These are phyloP conservation scores for Amphiprion percula DNA, from an alignment of 2,113 vertebrate species.

Conservation along the genomic window DNA sequence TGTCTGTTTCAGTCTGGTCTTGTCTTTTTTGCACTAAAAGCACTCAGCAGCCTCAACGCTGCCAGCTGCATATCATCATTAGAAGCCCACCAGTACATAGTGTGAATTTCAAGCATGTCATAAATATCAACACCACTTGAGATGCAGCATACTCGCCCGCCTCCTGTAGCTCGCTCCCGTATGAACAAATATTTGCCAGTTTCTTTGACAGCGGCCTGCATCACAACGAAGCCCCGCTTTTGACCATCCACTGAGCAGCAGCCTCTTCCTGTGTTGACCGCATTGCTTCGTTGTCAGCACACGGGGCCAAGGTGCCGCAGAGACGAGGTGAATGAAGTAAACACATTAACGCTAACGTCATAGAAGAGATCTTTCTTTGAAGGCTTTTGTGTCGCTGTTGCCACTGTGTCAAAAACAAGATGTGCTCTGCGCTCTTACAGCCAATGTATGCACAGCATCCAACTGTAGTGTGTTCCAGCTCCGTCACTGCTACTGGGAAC, in stretches of 20 bases:
- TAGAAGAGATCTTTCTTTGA: neutral
- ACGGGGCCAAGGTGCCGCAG: neutral
- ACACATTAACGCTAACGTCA: neutral
- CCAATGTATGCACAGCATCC: no score
- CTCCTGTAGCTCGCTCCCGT: slow-evolving; percentile 5
- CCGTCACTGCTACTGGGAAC: no score
- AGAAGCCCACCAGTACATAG: slow-evolving; percentile 29
- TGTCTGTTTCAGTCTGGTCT: slow-evolving; percentile 12
- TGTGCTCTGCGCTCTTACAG: no score
- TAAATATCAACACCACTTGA: slow-evolving; percentile 54
- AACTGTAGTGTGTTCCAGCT: no score
- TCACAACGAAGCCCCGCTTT: slow-evolving; percentile 18
- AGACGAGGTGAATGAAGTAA: slow-evolving; percentile 1
- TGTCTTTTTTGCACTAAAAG: slow-evolving; percentile 27
- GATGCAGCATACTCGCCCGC: neutral
- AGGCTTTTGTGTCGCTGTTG: no score
- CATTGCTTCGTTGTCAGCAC: neutral
- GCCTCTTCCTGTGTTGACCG: neutral
- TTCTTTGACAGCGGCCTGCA: slow-evolving; percentile 22
- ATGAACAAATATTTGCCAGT: slow-evolving; percentile 39
- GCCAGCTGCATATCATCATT: slow-evolving; percentile 56
- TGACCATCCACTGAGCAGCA: neutral
- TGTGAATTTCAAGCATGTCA: slow-evolving; percentile 57
- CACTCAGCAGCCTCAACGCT: slow-evolving; percentile 14
- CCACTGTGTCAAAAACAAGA: no score